Evolutionary conservation across 2,797 vertebrate genomes (phyloP), one percentile per base, ranked within the genome.

Genomic region (Muscicapa comitata): DNA sequence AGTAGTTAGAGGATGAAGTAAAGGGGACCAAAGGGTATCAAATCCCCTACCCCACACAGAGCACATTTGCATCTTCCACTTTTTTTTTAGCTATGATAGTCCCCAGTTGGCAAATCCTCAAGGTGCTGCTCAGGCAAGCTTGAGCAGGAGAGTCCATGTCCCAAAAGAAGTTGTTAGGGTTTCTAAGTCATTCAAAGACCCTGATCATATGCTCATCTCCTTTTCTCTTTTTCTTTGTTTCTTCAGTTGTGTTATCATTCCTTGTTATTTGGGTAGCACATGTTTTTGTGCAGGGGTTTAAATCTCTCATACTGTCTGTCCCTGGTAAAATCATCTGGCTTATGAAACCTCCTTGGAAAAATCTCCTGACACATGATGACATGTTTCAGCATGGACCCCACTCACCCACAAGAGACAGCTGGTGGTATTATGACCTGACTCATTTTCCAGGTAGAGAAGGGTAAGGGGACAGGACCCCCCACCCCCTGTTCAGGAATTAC

Each of bases 221-320:
- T 54, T 25, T 71, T 29, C 35, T 37, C 15, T 73, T 48, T 38
- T 26, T 17, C 20, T 80, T 80, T 50, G 6, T 63, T 21, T 54
- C 54, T 61, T 75, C 54, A 88, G n/a, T 25, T 65, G 10, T 68
- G 29, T 23, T 75, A 77, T 75, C 19, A 20, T 43, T 62, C 35
- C 20, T 33, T 0, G 0, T 29, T 59, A 23, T 58, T 72, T 72
- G 21, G 17, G 31, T 38, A 55, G 45, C 29, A 55, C 25, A 21
- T 23, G 13, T 26, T 76, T n/a, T 25, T 17, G 13, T 47, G 33
- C 53, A 43, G 50, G 18, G 37, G 21, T 73, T 79, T 71, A 68
- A 76, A 86, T 10, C 29, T 76, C 48, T 59, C 13, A 8, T 16
- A 24, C 12, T 47, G 54, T 50, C 61, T 58, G 23, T 55, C 25